Percentiles rank a stretch among this genome's conserved stretches.
Conservation (phyloP, 2,888 invertebrate species). For the Lathronympha strigana region DNA sequence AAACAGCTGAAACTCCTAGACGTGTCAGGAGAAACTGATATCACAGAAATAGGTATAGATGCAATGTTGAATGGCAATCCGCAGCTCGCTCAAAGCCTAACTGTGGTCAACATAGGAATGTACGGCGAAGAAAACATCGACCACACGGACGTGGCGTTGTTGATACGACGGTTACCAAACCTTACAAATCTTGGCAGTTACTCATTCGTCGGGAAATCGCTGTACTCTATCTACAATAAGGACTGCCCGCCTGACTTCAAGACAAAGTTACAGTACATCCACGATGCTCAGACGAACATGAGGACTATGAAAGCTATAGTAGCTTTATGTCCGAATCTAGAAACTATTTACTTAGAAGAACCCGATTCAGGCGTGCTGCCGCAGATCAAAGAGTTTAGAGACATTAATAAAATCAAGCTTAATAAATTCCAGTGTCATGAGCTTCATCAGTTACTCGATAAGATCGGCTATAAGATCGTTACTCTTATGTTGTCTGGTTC, state of each 20-base stretch:
- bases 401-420: slow-evolving; percentile 84
- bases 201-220: slow-evolving; percentile 87
- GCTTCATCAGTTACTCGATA: slow-evolving; percentile 82
- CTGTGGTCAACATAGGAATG: slow-evolving; percentile 87
- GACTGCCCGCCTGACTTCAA: slow-evolving; percentile 81
- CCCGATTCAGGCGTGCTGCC: slow-evolving; percentile 83
- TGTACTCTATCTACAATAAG: slow-evolving; percentile 82
- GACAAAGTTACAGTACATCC: slow-evolving; percentile 87
- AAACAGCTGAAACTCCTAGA: slow-evolving; percentile 85
- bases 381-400: slow-evolving; percentile 75
- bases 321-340: slow-evolving; percentile 85
- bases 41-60: slow-evolving; percentile 86
- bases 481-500: slow-evolving; percentile 85
- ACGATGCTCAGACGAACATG: slow-evolving; percentile 86
- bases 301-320: slow-evolving; percentile 85
- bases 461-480: slow-evolving; percentile 80
- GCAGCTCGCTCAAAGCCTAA: slow-evolving; percentile 81
- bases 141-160: slow-evolving; percentile 85
- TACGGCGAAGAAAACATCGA: slow-evolving; percentile 88
- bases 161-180: slow-evolving; percentile 86
- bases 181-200: slow-evolving; percentile 87
- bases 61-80: slow-evolving; percentile 81
- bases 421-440: slow-evolving; percentile 86
- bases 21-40: slow-evolving; percentile 88
- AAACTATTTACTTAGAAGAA: slow-evolving; percentile 87